Percentiles rank a stretch among this genome's conserved stretches.
Conservation (phyloP, 2,113 vertebrate species). For the Zosterops japonicus region DNA sequence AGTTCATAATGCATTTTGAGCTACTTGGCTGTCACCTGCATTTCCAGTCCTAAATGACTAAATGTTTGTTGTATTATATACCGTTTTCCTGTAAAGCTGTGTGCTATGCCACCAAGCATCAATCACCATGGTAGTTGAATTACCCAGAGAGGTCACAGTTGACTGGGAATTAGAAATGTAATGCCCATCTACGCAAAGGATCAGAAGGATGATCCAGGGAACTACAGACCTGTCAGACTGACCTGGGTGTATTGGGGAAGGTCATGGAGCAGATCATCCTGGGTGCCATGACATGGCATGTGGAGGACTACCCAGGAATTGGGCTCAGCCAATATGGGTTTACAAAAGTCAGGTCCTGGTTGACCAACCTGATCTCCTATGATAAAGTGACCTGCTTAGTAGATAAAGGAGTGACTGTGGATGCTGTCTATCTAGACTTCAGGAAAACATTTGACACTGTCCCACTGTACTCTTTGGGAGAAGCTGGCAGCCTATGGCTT, state of each 20-base stretch:
- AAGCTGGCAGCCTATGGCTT: background rate
- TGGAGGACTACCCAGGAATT: background rate
- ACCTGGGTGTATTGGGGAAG: fast-evolving
- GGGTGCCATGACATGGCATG: fast-evolving
- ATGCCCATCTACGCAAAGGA: background rate
- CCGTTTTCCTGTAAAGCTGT: background rate
- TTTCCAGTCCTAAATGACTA: background rate
- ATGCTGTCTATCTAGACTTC: background rate
- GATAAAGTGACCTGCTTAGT: background rate
- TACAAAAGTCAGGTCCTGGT: background rate
- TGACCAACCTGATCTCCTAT: background rate
- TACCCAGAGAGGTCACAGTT: background rate
- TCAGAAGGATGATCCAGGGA: background rate
- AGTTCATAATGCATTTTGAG: background rate
- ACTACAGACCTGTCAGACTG: background rate
- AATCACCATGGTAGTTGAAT: background rate
- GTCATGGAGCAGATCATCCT: background rate
- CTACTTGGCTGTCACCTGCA: background rate
- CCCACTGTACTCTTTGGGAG: background rate
- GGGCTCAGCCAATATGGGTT: background rate
- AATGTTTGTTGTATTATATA: background rate
- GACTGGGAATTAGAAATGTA: background rate
- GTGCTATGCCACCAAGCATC: background rate
- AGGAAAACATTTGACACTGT: background rate
- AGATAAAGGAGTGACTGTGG: background rate